Base-by-base conservation (phyloP, 1,140 invertebrate species). In the Zaprionus gabonicus region DNA sequence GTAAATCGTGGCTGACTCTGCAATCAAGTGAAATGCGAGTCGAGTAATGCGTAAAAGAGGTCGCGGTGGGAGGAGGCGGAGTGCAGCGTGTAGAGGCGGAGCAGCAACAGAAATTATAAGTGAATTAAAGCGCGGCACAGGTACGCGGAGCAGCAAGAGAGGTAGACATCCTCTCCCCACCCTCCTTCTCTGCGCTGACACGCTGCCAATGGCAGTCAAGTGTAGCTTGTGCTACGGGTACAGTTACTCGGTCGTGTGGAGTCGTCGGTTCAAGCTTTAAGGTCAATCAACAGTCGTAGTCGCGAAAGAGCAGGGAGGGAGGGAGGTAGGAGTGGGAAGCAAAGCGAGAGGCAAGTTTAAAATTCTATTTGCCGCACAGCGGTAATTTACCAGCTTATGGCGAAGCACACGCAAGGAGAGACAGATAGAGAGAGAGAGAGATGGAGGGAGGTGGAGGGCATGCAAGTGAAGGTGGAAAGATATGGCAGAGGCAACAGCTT, bases 331-430 rank as follows among this genome's bases (percentile, higher is more conserved):
- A 59, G 38, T 51, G 31, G 63, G 49, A 55, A 55, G 17, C 3
- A 23, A 15, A 3, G 41, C 41, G 65, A 51, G 67, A 76, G 76
- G 58, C 72, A 64, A 62, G 83, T 80, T 87, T 74, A 68, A 86
- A 86, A 86, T 82, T 86, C 83, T 86, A 86, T 86, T 86, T 87
- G 80, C 83, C 70, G 83, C 83, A 87, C 83, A 83, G 83, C 83
- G 86, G 83, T 80, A 87, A 86, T 87, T 86, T 87, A 71, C 72
- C 72, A 87, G 57, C 82, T 75, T 70, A 70, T 63, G 66, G 66
- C 58, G 36, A 68, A 68, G 38, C 60, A 58, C 9, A 34, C 31
- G 31, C 31, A 68, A 23, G 36, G 27, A 46, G 55, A 23, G 23
- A 23, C 23, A 23, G 23, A 23, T 2, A 23, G 23, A 23, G 15